These are phyloP conservation scores for Ondatra zibethicus DNA, from an alignment of 2,113 vertebrate genomes.

Conservation along the genomic window DNA sequence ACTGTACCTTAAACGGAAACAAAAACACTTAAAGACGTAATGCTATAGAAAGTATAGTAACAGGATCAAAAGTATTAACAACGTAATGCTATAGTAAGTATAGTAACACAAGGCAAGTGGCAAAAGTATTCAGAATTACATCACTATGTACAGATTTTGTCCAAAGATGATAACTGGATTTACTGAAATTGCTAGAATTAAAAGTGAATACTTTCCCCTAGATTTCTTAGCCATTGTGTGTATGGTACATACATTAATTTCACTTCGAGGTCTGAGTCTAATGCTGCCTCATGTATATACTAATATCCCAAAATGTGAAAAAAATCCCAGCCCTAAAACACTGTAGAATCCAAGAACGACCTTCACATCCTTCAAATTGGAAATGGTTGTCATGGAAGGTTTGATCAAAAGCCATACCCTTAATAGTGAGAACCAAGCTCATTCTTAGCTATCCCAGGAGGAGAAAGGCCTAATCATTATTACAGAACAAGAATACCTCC, in stretches of 20 bases:
- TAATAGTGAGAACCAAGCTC: background rate
- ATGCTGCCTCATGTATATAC: background rate
- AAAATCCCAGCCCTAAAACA: background rate
- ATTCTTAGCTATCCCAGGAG: background rate
- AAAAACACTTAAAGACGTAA: background rate
- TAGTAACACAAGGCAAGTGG: background rate
- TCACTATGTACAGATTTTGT: background rate
- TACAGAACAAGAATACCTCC: background rate
- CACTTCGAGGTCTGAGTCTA: background rate
- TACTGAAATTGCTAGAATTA: background rate
- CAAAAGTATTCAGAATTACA: background rate
- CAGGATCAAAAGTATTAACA: background rate
- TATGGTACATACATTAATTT: background rate
- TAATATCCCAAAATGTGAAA: background rate
- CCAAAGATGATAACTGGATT: slow-evolving; percentile 29
- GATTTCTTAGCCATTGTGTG: background rate
- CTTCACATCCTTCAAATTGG: background rate
- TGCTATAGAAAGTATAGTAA: background rate
- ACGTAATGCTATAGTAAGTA: background rate
- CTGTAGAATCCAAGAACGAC: background rate
- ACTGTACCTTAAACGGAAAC: background rate
- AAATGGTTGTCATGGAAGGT: background rate
- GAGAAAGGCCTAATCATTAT: background rate
- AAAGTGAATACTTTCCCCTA: slow-evolving; percentile 7
- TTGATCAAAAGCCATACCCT: background rate